These are phyloP conservation scores for Creontiades dilutus DNA, from an alignment of 2,888 invertebrate genomes.

Conservation along the genomic window DNA sequence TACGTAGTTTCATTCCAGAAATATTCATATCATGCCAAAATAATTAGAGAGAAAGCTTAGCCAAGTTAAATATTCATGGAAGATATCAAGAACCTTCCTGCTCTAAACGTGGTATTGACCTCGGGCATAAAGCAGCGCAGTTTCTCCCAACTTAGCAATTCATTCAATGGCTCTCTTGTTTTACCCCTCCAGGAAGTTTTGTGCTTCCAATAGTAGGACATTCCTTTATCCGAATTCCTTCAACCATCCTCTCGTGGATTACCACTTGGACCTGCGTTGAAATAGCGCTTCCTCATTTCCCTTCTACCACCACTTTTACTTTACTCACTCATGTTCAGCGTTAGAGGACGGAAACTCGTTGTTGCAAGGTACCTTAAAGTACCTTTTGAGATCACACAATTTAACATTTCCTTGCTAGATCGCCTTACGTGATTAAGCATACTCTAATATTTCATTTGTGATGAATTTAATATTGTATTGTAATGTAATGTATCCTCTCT, in stretches of 20 bases:
- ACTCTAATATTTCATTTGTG: too few relatives aligned
- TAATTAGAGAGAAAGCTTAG: background rate
- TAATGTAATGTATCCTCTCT: too few relatives aligned
- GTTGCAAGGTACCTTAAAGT: too few relatives aligned
- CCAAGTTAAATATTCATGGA: background rate
- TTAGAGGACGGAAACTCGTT: too few relatives aligned
- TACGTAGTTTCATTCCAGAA: background rate
- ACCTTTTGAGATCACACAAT: too few relatives aligned
- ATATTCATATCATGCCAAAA: background rate
- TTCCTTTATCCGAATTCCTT: slow-evolving; percentile 1
- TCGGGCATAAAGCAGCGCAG: background rate
- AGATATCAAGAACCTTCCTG: background rate
- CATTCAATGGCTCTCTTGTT: slow-evolving; percentile 1
- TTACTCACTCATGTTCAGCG: too few relatives aligned
- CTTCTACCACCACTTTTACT: too few relatives aligned
- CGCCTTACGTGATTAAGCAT: too few relatives aligned
- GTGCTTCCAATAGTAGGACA: background rate
- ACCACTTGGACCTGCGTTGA: background rate
- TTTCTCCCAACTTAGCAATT: background rate
- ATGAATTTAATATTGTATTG: too few relatives aligned
- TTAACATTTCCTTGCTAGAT: too few relatives aligned
- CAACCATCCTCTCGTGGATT: background rate
- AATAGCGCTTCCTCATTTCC: too few relatives aligned
- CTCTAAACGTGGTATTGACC: background rate
- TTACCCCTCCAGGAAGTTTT: background rate